Conservation (phyloP, 2,113 vertebrate species). For the Oreocharis arfaki region DNA sequence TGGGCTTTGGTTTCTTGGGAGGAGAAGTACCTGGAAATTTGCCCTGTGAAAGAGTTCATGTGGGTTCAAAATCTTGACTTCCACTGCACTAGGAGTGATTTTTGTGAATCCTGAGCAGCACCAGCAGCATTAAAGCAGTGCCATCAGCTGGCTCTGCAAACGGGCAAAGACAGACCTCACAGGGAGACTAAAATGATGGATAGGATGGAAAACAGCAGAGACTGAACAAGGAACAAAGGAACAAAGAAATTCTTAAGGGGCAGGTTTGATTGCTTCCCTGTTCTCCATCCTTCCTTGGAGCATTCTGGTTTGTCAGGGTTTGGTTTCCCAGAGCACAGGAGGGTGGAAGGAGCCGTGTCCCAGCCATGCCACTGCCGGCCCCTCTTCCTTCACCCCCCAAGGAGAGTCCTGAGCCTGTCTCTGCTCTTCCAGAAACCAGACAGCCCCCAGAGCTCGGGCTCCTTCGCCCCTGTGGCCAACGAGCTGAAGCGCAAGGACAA, state of each 20-base stretch:
- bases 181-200: not conserved
- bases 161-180: not conserved
- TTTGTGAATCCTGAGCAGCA: not conserved
- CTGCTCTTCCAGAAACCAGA: slow-evolving; percentile 82
- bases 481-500: slow-evolving; percentile 96
- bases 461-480: slow-evolving; percentile 85
- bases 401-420: not conserved
- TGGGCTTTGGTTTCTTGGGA: not conserved
- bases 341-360: not conserved
- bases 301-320: not conserved
- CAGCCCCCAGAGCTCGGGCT: slow-evolving; percentile 76
- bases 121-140: not conserved
- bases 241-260: not conserved
- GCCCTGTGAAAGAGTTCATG: not conserved
- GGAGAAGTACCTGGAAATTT: not conserved
- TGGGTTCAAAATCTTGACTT: not conserved
- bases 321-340: not conserved
- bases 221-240: not conserved
- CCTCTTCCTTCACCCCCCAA: not conserved
- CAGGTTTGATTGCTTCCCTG: not conserved
- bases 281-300: not conserved
- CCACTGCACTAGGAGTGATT: not conserved
- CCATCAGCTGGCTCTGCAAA: not conserved
- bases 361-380: not conserved
- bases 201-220: not conserved